These are phyloP conservation scores for Drosophila bocqueti DNA, from an alignment of 1,140 invertebrate genomes.

Conservation along the genomic window DNA sequence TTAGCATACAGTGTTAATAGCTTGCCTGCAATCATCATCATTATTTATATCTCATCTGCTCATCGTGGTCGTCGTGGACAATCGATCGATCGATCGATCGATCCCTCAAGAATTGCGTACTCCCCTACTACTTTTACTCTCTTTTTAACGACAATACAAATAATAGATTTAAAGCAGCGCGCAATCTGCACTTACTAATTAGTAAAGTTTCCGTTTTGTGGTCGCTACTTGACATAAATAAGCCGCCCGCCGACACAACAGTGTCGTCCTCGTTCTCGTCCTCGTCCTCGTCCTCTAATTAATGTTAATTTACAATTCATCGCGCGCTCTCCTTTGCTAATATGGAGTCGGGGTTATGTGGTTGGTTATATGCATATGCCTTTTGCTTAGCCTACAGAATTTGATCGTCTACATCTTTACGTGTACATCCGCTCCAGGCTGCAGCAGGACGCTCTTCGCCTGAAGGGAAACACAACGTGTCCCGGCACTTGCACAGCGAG, in stretches of 20 bases:
- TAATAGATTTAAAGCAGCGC: constrained; percentile 51
- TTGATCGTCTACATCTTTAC: constrained; percentile 77
- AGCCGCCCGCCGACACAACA: constrained; percentile 35
- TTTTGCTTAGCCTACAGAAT: constrained; percentile 70
- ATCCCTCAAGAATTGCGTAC: constrained; percentile 60
- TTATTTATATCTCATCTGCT: constrained; percentile 69
- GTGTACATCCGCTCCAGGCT: constrained; percentile 20
- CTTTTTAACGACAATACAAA: constrained; percentile 52
- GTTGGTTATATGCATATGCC: constrained; percentile 61
- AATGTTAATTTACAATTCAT: constrained; percentile 75
- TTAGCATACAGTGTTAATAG: constrained; percentile 74
- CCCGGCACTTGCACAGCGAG: constrained; percentile 58
- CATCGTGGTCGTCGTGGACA: constrained; percentile 30
- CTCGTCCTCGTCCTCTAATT: constrained; percentile 41
- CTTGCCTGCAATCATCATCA: constrained; percentile 66
- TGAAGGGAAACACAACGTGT: constrained; percentile 9
- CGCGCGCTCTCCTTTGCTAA: constrained; percentile 37
- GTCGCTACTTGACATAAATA: constrained; percentile 64
- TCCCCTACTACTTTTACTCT: constrained; percentile 15
- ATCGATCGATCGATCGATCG: neutral
- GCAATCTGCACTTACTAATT: constrained; percentile 66
- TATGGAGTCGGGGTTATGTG: constrained; percentile 54
- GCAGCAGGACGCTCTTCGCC: neutral
- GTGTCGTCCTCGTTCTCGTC: constrained; percentile 6
- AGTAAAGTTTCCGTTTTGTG: constrained; percentile 51